These are phyloP conservation scores for Rhea pennata DNA, from an alignment of 2,113 vertebrate species.

Conservation along the genomic window DNA sequence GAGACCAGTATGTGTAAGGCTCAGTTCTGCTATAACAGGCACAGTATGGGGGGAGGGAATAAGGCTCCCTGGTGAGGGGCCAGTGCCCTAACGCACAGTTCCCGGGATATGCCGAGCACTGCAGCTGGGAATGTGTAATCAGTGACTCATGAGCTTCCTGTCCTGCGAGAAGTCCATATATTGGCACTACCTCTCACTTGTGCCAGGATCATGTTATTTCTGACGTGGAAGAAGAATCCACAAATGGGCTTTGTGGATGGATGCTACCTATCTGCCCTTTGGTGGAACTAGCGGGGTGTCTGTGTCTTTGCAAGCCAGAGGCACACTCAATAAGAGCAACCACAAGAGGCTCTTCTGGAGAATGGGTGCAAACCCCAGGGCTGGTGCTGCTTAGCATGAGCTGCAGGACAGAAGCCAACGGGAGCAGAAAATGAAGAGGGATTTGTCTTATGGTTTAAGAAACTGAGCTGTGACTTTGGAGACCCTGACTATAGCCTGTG, in stretches of 20 bases:
- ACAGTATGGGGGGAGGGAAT: neutral
- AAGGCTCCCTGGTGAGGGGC: neutral
- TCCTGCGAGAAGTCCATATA: neutral
- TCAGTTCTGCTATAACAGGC: neutral
- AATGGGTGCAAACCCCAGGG: neutral
- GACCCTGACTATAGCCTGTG: neutral
- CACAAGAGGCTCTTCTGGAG: neutral
- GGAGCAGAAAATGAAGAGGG: neutral
- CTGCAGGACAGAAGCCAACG: neutral
- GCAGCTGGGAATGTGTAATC: neutral
- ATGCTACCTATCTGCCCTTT: neutral
- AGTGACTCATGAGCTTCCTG: neutral
- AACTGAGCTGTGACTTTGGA: neutral
- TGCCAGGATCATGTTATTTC: neutral
- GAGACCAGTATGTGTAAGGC: neutral
- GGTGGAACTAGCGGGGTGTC: neutral
- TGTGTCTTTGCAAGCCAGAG: neutral
- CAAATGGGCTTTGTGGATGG: neutral
- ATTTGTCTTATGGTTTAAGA: neutral
- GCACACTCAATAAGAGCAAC: neutral
- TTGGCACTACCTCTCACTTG: neutral
- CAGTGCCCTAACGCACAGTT: neutral
- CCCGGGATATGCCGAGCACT: neutral
- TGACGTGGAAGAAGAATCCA: neutral
- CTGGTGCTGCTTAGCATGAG: neutral